Evolutionary conservation across 1,140 invertebrate genomes (phyloP), one percentile per base, ranked within the genome.

Genomic region (Dufourea novaeangliae): DNA sequence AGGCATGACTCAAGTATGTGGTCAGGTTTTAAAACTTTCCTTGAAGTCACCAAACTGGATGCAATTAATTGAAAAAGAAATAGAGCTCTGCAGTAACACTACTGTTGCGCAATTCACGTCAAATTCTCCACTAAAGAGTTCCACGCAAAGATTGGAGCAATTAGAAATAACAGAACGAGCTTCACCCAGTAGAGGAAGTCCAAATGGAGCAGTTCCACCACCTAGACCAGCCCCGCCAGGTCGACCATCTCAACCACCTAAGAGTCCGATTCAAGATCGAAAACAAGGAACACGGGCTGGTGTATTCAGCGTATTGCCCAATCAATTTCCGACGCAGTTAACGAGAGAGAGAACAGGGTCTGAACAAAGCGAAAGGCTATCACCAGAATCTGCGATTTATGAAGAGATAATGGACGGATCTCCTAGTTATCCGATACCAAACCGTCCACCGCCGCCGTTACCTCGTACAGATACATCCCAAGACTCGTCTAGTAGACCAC

Each of bases 21-120:
- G 95, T 7, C 94, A 96, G 78, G 92, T 93, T 7, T 91, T 98
- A 8, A 93, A 92, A 52, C 94, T 98, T 14, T 93, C 94, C n/a
- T 92, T 98, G 1, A 98, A 97, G 91, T 97, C 97, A 0, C 94
- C 95, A 1, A 94, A 97, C 79, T 99, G 98, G 98, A 93, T 96
- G 41, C 93, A 95, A 39, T 93, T 96, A 81, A 95, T 97, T 12
- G 94, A 96, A 85, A 94, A 96, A 63, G 97, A 98, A 92, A 95
- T 98, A 82, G 95, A 94, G 61, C 92, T 98, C 14, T 97, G 96
- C 91, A 95, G 95, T 20, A 96, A 96, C 80, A 97, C 97, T 83
- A 97, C 97, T 5, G 93, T 96, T 59, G 95, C 97, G 8, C 92
- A 98, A 32, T 95, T 94, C 85, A 93, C 93, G 10, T 88, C 92